Percentiles rank a stretch among this genome's conserved stretches.
phyloP scores from a whole-genome alignment of 2,888 invertebrate species.

The Agriopis aurantiaria region DNA sequence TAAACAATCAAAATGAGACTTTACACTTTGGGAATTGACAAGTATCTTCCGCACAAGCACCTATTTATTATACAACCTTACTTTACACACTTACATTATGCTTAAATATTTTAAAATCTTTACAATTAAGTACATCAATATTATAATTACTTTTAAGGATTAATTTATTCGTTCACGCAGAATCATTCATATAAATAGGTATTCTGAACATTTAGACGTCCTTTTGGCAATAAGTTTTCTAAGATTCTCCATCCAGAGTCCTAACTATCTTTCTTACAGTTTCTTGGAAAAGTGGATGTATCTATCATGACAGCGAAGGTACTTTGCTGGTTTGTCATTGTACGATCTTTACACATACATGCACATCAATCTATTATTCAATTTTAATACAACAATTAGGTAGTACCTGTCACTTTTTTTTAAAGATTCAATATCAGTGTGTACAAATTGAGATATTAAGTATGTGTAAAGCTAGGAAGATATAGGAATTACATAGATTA shows the following conservation, averaged over 20 bases:
- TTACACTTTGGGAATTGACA: slow-evolving; percentile 79
- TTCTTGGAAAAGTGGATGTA: not conserved
- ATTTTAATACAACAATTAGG: no score
- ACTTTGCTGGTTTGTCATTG: not conserved
- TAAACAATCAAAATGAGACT: slow-evolving; percentile 67
- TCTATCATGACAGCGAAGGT: not conserved
- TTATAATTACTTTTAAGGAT: slow-evolving; percentile 10
- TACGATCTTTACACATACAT: no score
- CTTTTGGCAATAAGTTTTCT: not conserved
- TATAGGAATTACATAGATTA: not conserved
- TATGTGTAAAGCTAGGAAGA: not conserved
- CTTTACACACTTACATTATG: slow-evolving; percentile 62
- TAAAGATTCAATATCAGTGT: not conserved
- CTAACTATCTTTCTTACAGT: not conserved
- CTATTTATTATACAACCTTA: slow-evolving; percentile 83
- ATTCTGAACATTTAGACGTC: not conserved
- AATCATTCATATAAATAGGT: not conserved
- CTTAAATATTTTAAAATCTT: slow-evolving; percentile 52
- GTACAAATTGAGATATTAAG: not conserved
- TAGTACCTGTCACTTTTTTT: no score
- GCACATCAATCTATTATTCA: no score
- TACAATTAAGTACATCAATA: slow-evolving; percentile 37
- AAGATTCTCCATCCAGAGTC: slow-evolving; percentile 1
- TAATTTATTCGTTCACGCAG: slow-evolving; percentile 27
- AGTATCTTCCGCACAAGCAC: slow-evolving; percentile 82